Evolutionary conservation across 2,797 vertebrate genomes (phyloP).

Genomic region (Notolepis coatsorum): DNA sequence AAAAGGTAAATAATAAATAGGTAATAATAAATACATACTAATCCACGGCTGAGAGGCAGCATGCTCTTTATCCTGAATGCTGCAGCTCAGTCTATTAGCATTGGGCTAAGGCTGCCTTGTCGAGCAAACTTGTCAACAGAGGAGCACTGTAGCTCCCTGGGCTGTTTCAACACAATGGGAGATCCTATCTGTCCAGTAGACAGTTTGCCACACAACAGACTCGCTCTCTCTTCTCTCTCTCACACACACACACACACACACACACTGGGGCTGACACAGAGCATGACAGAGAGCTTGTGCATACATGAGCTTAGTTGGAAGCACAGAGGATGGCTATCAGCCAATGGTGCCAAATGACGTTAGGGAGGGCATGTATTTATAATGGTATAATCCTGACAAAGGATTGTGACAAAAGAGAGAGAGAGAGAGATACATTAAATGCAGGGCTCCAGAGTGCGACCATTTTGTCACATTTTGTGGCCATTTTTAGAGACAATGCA

Average conservation of each 20-base stretch:
- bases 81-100: conserved; percentile 32
- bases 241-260: background rate
- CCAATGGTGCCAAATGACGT: background rate
- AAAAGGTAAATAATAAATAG: too few species aligned
- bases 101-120: conserved; percentile 14
- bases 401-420: too few species aligned
- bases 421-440: background rate
- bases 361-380: background rate
- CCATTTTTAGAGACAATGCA: too few species aligned
- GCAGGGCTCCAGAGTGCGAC: too few species aligned
- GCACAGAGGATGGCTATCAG: background rate
- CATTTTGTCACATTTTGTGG: too few species aligned
- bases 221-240: too few species aligned
- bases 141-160: background rate
- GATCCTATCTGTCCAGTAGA: background rate
- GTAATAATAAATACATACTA: background rate
- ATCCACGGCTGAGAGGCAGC: background rate
- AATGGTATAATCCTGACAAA: background rate
- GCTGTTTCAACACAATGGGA: background rate
- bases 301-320: background rate
- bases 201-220: conserved; percentile 15
- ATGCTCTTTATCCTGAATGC: background rate
- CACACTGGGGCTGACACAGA: background rate
- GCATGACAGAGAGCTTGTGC: conserved; percentile 14
- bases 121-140: conserved; percentile 10